phyloP scores from a whole-genome alignment of 2,888 invertebrate species.

The Spisula solida region DNA sequence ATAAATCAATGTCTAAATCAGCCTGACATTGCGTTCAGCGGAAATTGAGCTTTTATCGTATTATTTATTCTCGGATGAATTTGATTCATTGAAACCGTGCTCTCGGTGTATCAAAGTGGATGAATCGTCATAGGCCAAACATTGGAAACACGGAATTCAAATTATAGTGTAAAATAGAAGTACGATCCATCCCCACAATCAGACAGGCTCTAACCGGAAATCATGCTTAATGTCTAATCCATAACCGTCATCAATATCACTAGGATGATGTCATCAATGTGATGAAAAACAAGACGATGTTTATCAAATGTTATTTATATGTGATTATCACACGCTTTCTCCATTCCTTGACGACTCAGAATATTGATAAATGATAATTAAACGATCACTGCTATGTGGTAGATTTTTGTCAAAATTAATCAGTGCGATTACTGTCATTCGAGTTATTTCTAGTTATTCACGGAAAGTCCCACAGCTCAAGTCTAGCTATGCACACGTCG shows the following conservation, averaged over 20 bases:
- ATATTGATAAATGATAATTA: too few relatives aligned
- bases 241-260: background rate
- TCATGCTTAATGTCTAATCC: background rate
- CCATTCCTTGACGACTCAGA: background rate
- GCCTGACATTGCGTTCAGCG: constrained; percentile 17
- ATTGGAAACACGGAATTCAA: constrained; percentile 34
- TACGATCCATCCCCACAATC: background rate
- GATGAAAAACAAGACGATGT: background rate
- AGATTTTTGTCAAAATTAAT: too few relatives aligned
- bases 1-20: background rate
- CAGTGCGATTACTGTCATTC: too few relatives aligned
- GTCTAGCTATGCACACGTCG: too few relatives aligned
- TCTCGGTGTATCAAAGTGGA: constrained; percentile 24
- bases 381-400: too few relatives aligned
- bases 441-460: too few relatives aligned
- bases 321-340: background rate
- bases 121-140: constrained; percentile 18
- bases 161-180: constrained; percentile 35
- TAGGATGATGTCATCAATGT: background rate
- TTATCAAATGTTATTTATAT: background rate
- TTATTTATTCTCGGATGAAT: constrained; percentile 19
- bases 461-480: too few relatives aligned
- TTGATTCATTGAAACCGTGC: constrained; percentile 15
- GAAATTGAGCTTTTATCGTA: constrained; percentile 40
- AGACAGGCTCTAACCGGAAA: background rate